Evolutionary conservation across 92 coral and sea anemone genomes (phyloP).

Genomic region (Zoanthus gigantus): DNA sequence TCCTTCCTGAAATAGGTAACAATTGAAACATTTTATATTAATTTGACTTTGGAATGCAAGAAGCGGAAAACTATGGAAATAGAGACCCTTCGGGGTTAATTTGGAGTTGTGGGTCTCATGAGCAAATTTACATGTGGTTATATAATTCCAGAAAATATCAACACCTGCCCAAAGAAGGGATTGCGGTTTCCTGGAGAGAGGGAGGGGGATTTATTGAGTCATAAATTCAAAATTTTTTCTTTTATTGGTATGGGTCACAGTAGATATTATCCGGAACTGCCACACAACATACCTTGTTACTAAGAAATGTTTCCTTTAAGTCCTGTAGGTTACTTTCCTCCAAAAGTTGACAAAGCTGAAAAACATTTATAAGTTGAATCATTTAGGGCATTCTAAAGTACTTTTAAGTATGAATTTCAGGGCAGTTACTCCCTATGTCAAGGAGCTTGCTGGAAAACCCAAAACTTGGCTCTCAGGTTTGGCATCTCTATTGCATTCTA

Average conservation of each 20-base stretch:
- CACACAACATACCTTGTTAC: slow-evolving; percentile 24
- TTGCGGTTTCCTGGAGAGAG: slow-evolving; percentile 14
- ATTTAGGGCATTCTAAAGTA: slow-evolving; percentile 15
- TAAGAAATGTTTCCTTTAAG: slow-evolving; percentile 28
- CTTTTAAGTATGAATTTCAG: slow-evolving; percentile 3
- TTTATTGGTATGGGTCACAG: slow-evolving; percentile 19
- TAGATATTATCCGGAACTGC: slow-evolving; percentile 12
- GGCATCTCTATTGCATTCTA: slow-evolving; percentile 23
- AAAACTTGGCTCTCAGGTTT: slow-evolving; percentile 36
- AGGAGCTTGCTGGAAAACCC: slow-evolving; percentile 37
- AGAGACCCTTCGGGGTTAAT: slow-evolving; percentile 22
- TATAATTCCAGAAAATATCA: slow-evolving; percentile 18
- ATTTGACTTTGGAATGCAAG: slow-evolving; percentile 31
- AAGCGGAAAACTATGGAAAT: slow-evolving; percentile 27
- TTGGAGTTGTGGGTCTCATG: slow-evolving; percentile 15
- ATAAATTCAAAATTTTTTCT: slow-evolving; percentile 18
- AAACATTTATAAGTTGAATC: slow-evolving; percentile 10
- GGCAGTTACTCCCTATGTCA: slow-evolving; percentile 28
- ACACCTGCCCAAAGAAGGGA: slow-evolving; percentile 26
- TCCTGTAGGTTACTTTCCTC: slow-evolving; percentile 20
- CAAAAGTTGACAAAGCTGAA: slow-evolving; percentile 30
- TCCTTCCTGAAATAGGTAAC: slow-evolving; percentile 30
- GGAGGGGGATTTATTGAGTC: slow-evolving; percentile 35
- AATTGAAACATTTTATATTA: slow-evolving; percentile 14
- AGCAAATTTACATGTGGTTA: slow-evolving; percentile 25